Evolutionary conservation across 2,888 invertebrate genomes (phyloP).

Genomic region (Syrista parreyssii): DNA sequence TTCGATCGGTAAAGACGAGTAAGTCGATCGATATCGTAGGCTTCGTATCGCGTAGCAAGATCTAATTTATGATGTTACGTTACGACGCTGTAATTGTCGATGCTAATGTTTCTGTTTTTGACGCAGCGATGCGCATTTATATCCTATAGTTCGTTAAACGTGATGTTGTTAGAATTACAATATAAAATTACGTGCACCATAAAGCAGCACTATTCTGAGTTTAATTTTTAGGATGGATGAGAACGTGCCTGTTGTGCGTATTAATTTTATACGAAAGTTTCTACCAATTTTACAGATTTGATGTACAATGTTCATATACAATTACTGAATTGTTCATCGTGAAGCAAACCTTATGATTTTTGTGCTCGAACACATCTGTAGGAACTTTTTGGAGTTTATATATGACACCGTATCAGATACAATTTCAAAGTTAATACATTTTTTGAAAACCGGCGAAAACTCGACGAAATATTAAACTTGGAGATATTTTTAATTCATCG

Average conservation of each 20-base stretch:
- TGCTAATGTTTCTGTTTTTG: constrained; percentile 1
- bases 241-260: no score
- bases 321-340: neutral
- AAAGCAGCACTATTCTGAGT: neutral
- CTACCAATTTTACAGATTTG: neutral
- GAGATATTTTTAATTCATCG: neutral
- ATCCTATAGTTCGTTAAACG: constrained; percentile 8
- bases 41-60: neutral
- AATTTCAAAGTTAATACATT: neutral
- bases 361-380: neutral
- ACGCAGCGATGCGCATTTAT: neutral
- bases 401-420: neutral
- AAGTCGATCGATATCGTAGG: neutral
- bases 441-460: neutral
- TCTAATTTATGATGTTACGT: constrained; percentile 1
- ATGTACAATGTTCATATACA: neutral
- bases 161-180: neutral
- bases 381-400: neutral
- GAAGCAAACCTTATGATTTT: neutral
- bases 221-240: neutral
- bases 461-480: neutral
- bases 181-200: neutral
- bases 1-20: neutral
- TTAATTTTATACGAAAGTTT: neutral
- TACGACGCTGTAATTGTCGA: neutral